Base-by-base conservation (phyloP, 1,140 invertebrate species). In the Maniola jurtina region DNA sequence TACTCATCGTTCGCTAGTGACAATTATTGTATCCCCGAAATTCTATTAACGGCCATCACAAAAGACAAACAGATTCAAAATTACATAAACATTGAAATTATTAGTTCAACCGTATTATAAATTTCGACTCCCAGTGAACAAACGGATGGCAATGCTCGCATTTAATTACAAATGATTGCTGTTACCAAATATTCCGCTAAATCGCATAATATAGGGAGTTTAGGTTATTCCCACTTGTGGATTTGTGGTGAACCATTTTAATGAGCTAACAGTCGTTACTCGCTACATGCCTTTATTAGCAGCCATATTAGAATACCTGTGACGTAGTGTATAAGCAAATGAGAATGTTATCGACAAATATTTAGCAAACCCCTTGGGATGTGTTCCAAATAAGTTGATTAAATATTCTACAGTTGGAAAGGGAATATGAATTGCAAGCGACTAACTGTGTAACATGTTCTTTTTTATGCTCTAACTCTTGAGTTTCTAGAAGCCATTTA, bases 231-330 rank as follows among this genome's bases (percentile, higher is more conserved):
- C 74, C 64, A 65, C 63, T 70, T 71, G 71, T 74, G 66, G 75
- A 80, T 79, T 79, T 80, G 75, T 65, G 75, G 79, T 73, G 60
- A 68, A 68, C 67, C 67, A 68, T 79, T 79, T 80, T 75, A 83
- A 82, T 83, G 71, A 80, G 70, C 68, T 80, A 16, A 25, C 56
- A 25, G 45, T 11, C 48, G 16, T 2, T 50, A 50, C 14, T 11
- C 48, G 16, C 14, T 50, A 50, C 14, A 15, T 5, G 52, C 70
- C 48, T 65, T 65, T 72, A 72, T 72, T 72, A 68, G 70, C 62
- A 62, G 45, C 9, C 38, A 11, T 45, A 45, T 11, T 45, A 45
- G 5, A 8, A n/a, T 11, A 45, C 10, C 3, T 11, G 9, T 45
- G 9, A 5, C 42, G 5, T 9, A 11, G 42, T 65, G 6, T 34